These are phyloP conservation scores for Actenoides hombroni DNA, from an alignment of 2,113 vertebrate genomes.

Conservation along the genomic window DNA sequence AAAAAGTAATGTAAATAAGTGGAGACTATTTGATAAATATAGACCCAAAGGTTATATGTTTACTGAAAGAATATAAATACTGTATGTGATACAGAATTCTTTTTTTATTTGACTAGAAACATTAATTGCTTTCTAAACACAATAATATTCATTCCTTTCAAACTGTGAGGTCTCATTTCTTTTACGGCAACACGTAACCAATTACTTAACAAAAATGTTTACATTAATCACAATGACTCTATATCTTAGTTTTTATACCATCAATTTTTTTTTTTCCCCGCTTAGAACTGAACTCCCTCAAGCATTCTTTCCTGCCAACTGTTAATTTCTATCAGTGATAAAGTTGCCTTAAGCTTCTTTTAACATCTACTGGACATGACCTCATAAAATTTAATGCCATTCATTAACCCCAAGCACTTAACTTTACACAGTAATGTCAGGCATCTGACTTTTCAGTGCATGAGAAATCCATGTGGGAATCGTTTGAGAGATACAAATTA, in stretches of 20 bases:
- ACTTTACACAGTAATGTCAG: slow-evolving; percentile 67
- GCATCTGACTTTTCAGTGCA: slow-evolving; percentile 60
- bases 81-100: slow-evolving; percentile 10
- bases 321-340: slow-evolving; percentile 66
- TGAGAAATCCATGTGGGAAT: slow-evolving; percentile 69
- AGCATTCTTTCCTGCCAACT: slow-evolving; percentile 49
- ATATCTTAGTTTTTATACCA: slow-evolving; percentile 47
- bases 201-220: slow-evolving; percentile 65
- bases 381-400: slow-evolving; percentile 73
- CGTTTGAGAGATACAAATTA: slow-evolving; percentile 59
- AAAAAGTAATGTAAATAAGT: slow-evolving; percentile 51
- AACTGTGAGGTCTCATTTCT: slow-evolving; percentile 43
- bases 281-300: slow-evolving; percentile 43
- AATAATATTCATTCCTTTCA: slow-evolving; percentile 36
- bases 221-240: slow-evolving; percentile 58
- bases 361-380: slow-evolving; percentile 67
- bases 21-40: slow-evolving; percentile 42
- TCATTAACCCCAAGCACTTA: slow-evolving; percentile 71
- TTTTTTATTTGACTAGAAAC: slow-evolving; percentile 21
- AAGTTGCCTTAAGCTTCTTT: slow-evolving; percentile 67
- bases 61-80: slow-evolving; percentile 34
- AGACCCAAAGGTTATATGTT: slow-evolving; percentile 47
- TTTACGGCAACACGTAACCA: slow-evolving; percentile 41
- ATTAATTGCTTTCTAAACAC: slow-evolving; percentile 61
- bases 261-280: slow-evolving; percentile 60